Base-by-base conservation (phyloP, 2,113 vertebrate species). In the Cardinalis cardinalis region DNA sequence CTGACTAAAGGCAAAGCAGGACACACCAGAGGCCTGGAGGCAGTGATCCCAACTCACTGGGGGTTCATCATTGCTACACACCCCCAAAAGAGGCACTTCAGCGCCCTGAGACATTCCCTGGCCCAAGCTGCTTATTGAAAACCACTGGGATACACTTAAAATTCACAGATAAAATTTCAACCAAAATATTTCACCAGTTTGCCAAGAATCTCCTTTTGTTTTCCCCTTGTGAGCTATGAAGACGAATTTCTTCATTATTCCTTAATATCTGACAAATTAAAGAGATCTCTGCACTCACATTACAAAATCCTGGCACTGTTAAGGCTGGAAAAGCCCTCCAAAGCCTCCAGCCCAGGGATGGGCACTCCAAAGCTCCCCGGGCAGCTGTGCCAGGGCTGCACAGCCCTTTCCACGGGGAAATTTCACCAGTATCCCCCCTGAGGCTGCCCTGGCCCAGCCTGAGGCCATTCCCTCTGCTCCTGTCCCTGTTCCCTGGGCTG, bases 11-110 rank as follows among this genome's bases (percentile, higher is more conserved):
- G 60, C 69, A 49, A 21, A 52, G 55, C 55, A 40, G 60, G 60
- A 32, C 4, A n/a, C 64, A 7, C 19, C 1, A 0, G 58, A 40
- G 52, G 9, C 15, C 52, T n/a, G 2, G 0, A 43, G 51, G 31
- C 41, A 21, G 20, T 18, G 51, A 26, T 14, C 52, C 60, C 44
- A 12, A 3, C 25, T 16, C 41, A 3, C 10, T 24, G 41, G 19
- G 36, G 29, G 28, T 2, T 63, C 65, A 21, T 21, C 17, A 6
- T 0, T 18, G 36, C 24, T 44, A 58, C 70, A 51, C 17, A 43
- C 2, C 14, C 24, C 56, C 56, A 61, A 8, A 26, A 21, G 40
- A 46, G n/a, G 8, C 0, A 0, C 9, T 36, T 36, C 44, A 36
- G 61, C 52, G 51, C 26, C 43, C 36, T 12, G 17, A 36, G 25